A percentile compares a stretch with the other conserved stretches of the same genome.
These are phyloP conservation scores for Papilio aristodemus DNA, from an alignment of 1,140 invertebrate species.

Conservation along the genomic window DNA sequence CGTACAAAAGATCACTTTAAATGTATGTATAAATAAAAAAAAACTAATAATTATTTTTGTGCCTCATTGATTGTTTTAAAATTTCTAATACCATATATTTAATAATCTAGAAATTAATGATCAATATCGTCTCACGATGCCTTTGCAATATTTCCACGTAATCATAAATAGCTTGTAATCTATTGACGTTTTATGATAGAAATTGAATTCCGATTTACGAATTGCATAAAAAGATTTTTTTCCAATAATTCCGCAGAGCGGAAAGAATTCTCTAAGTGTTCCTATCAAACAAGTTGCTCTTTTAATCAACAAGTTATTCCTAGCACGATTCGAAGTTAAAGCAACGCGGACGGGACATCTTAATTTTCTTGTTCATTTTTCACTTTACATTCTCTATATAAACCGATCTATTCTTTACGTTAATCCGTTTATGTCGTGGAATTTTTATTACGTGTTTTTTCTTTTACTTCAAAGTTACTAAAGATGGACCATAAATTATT, in stretches of 20 bases:
- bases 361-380: constrained; percentile 22
- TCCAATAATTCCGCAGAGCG: background rate
- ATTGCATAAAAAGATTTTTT: background rate
- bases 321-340: background rate
- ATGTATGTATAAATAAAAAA: too few species aligned
- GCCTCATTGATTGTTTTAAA: too few species aligned
- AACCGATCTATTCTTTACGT: too few species aligned
- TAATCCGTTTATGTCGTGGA: constrained; percentile 6
- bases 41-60: too few species aligned
- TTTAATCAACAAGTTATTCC: constrained; percentile 5
- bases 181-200: too few species aligned
- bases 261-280: background rate
- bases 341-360: background rate
- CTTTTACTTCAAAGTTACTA: constrained; percentile 14
- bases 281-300: background rate
- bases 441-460: constrained; percentile 23
- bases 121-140: too few species aligned
- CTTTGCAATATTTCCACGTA: too few species aligned
- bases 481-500: constrained; percentile 17
- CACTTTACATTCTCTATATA: background rate
- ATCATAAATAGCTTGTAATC: too few species aligned
- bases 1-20: too few species aligned
- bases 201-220: too few species aligned
- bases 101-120: too few species aligned
- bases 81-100: too few species aligned